Conservation (phyloP, 1,140 invertebrate species). For the Orchesella cincta region DNA sequence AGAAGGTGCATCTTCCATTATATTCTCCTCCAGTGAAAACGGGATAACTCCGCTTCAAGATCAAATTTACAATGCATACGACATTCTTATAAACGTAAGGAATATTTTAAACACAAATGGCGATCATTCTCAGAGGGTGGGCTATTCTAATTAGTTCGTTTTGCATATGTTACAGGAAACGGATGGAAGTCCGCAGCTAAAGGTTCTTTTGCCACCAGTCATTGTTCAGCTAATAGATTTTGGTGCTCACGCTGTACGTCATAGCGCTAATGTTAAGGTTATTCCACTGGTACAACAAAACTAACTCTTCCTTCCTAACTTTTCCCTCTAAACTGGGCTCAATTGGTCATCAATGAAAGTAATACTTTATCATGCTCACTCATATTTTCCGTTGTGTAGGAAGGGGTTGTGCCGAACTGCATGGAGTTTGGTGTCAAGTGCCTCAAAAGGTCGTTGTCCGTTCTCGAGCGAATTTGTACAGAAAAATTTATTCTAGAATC, state of each 20-base stretch:
- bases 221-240: slow-evolving; percentile 47
- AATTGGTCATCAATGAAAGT: too few species aligned
- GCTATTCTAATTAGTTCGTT: too few species aligned
- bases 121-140: neutral
- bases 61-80: slow-evolving; percentile 47
- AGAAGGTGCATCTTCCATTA: slow-evolving; percentile 47
- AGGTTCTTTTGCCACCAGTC: slow-evolving; percentile 37
- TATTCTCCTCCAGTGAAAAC: slow-evolving; percentile 48
- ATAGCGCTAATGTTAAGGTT: slow-evolving; percentile 37
- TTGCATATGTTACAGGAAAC: slow-evolving; percentile 37
- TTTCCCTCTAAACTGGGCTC: too few species aligned
- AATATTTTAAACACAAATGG: neutral
- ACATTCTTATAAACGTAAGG: slow-evolving; percentile 43
- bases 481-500: slow-evolving; percentile 38
- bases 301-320: neutral
- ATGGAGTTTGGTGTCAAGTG: slow-evolving; percentile 50
- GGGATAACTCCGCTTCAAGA: slow-evolving; percentile 50
- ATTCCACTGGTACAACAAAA: slow-evolving; percentile 38
- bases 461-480: slow-evolving; percentile 30
- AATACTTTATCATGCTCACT: too few species aligned
- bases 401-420: slow-evolving; percentile 48
- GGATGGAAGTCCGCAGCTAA: slow-evolving; percentile 28
- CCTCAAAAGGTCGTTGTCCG: slow-evolving; percentile 39
- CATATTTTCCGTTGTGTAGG: slow-evolving; percentile 32
- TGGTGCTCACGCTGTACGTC: slow-evolving; percentile 46